Evolutionary conservation across 2,797 vertebrate genomes (phyloP).

Genomic region (Neostethus bicornis): DNA sequence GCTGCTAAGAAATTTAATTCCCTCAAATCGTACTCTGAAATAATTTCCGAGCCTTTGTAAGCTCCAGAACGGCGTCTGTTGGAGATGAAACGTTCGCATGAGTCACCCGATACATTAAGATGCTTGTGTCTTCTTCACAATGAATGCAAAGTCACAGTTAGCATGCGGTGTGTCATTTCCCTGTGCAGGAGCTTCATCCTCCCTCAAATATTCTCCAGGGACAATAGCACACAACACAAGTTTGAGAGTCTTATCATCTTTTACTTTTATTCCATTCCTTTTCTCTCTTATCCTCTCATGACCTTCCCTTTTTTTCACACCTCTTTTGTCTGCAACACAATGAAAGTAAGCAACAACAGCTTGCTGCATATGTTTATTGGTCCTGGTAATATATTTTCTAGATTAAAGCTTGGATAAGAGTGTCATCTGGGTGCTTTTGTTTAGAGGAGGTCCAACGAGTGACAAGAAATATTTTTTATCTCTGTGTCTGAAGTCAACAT

Average conservation of each 20-base stretch:
- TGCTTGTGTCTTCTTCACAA: constrained; percentile 59
- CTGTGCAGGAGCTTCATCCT: constrained; percentile 60
- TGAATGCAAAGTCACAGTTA: constrained; percentile 75
- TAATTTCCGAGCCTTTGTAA: constrained; percentile 39
- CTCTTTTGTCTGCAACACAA: constrained; percentile 37
- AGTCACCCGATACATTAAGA: constrained; percentile 64
- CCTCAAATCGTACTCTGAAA: constrained; percentile 40
- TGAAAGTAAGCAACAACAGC: constrained; percentile 56
- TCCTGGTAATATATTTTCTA: constrained; percentile 51
- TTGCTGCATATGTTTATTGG: constrained; percentile 61
- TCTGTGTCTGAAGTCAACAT: constrained; percentile 56
- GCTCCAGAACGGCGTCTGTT: constrained; percentile 23
- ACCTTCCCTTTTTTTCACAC: constrained; percentile 25
- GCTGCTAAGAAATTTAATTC: constrained; percentile 35
- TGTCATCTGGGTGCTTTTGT: constrained; percentile 49
- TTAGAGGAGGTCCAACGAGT: constrained; percentile 29
- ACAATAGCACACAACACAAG: constrained; percentile 63
- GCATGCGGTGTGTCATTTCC: constrained; percentile 65
- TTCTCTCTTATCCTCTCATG: constrained; percentile 47
- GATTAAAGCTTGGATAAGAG: constrained; percentile 42
- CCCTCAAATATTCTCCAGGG: constrained; percentile 64
- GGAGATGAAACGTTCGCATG: constrained; percentile 59
- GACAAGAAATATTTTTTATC: constrained; percentile 66
- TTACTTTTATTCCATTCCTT: constrained; percentile 9
- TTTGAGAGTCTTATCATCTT: constrained; percentile 51